Evolutionary conservation across 2,888 invertebrate species (phyloP), one percentile per base, ranked within the genome.

Genomic region (Trichopria drosophilae): DNA sequence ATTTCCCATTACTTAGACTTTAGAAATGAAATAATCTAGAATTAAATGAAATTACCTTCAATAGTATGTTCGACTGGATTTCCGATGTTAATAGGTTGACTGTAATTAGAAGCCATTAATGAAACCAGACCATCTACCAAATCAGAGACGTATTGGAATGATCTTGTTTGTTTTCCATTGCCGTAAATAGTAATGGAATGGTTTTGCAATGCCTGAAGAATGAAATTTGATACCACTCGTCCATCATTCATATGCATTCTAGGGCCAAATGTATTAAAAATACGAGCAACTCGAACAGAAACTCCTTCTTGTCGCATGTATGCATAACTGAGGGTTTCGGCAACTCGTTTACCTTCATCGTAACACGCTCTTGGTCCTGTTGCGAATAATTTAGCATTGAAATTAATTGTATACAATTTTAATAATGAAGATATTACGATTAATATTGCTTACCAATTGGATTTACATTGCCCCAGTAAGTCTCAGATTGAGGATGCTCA

Each of bases 181-280:
- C 92, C 93, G 68, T 93, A 92, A 6, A 90, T 81, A 3, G 97
- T 97, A 45, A 99, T 93, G 3, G 93, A 89, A 69, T 96, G 85
- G 72, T 93, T 92, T 71, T 95, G 91, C 49, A 99, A 77, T 0
- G 97, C 94, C 78, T 99, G 98, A 60, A 98, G 82, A 59, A 99
- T 93, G 69, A 99, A 99, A 79, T 99, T 99, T 10, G 97, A 97
- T 1, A 99, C 98, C 1, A 99, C 97, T 28, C 99, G 82, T 1
- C 99, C 99, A 76, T 99, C 99, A 58, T 96, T 93, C 83, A 94
- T 93, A 69, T 97, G 97, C 99, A 99, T 99, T 63, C 99, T 79
- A 1, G 99, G 99, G 0, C 99, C 99, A 71, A 94, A 99, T 0
- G 99, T 99, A 76, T 99, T 99, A 77, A 99, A 99, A 64, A 99